Conservation (phyloP, 2,797 vertebrate genomes). For the Chaetophractus vellerosus region DNA sequence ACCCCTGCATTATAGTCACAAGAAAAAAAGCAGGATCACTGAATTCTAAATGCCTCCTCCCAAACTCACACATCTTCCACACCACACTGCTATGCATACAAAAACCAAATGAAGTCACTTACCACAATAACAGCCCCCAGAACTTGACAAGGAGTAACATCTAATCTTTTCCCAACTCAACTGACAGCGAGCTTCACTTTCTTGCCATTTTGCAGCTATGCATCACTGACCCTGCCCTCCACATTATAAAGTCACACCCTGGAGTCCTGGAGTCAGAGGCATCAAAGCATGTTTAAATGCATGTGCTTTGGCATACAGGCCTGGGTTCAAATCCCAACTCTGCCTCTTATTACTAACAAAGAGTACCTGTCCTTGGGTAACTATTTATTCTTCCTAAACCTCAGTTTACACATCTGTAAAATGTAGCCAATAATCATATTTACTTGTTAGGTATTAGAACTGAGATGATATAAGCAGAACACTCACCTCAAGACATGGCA, state of each 20-base stretch:
- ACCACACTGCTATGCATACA: constrained; percentile 1
- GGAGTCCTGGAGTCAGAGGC: constrained; percentile 39
- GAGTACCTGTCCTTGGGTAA: constrained; percentile 2
- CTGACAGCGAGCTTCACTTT: constrained; percentile 68
- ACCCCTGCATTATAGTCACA: constrained; percentile 26
- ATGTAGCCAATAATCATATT: neutral
- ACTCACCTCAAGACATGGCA: neutral
- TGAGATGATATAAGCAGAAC: neutral
- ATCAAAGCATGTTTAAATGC: neutral
- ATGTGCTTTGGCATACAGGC: neutral
- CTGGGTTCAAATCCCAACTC: constrained; percentile 53
- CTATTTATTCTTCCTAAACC: neutral
- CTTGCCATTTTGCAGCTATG: constrained; percentile 63
- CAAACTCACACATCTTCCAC: constrained; percentile 1
- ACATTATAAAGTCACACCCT: constrained; percentile 59
- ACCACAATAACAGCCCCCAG: constrained; percentile 27
- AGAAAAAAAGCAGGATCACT: neutral
- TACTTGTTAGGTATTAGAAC: constrained; percentile 7
- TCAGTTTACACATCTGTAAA: constrained; percentile 47
- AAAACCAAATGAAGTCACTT: constrained; percentile 62
- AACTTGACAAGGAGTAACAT: constrained; percentile 66
- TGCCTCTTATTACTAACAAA: constrained; percentile 60
- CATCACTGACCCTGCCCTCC: constrained; percentile 53
- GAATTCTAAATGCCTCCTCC: constrained; percentile 53
- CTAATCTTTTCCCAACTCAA: constrained; percentile 75